Base-by-base conservation (phyloP, 2,888 invertebrate species). In the Eupithecia subumbrata region DNA sequence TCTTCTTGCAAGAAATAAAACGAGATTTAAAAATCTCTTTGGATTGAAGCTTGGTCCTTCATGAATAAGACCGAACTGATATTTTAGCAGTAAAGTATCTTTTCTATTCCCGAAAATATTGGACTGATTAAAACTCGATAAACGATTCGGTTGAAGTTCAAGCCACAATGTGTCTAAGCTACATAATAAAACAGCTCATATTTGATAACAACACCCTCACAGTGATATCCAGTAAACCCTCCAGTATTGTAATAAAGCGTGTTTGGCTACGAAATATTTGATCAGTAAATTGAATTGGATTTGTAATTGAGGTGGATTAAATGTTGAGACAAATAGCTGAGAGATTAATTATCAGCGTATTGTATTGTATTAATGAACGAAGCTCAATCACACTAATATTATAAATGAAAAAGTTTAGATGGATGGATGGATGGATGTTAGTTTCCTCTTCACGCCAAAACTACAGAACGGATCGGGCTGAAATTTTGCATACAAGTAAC, bases 281-380 rank as follows among this genome's bases (percentile, higher is more conserved):
- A 73, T 73, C 75, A 72, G 76, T 43, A 77, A 78, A 80, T 77
- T 80, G 78, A 76, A 76, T 77, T 78, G 76, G 71, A 78, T 78
- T 75, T 77, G 71, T 60, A 73, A 71, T 70, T 52, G 66, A 48
- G 18, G 45, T 37, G 71, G 70, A 48, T 69, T 67, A 68, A 43
- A 43, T 73, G 70, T 69, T 75, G 72, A 52, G 70, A 72, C 69
- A 70, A 75, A 40, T 68, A 60, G 37, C 25, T 67, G 30, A 18
- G 67, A 68, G 45, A 72, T 72, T 72, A 72, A 72, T 68, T 56
- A 56, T 68, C 25, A 22, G 22, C 7, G 43, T 12, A 25, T 43
- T 68, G 43, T 12, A 25, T 43, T 68, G 68, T 22, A 22, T 43
- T 40, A 7, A 68, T 68, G 14, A 45, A 40, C 0, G 16, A 64